Evolutionary conservation across 2,113 vertebrate species (phyloP).

Genomic region (Bujurquina vittata): DNA sequence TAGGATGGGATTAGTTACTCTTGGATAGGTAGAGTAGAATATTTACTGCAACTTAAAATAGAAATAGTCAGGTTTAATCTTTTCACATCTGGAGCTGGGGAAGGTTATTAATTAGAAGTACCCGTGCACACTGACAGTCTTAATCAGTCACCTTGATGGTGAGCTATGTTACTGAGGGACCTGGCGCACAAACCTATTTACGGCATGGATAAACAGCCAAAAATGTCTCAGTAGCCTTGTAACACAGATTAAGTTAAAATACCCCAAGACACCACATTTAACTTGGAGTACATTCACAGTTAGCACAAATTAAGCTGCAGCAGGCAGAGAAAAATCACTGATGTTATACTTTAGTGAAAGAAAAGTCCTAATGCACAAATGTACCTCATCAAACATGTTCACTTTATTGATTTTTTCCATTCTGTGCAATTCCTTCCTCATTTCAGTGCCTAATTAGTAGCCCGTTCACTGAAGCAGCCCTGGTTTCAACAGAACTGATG

Average conservation of each 20-base stretch:
- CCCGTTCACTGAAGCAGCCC: background rate
- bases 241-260: background rate
- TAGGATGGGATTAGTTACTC: background rate
- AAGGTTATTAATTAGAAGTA: conserved; percentile 8
- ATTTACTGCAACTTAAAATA: background rate
- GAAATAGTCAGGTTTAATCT: background rate
- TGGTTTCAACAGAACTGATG: background rate
- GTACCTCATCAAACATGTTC: background rate
- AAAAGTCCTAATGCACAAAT: background rate
- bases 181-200: background rate
- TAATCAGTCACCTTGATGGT: conserved; percentile 6
- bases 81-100: background rate
- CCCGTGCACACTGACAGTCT: background rate
- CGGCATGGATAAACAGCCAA: background rate
- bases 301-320: background rate
- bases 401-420: background rate
- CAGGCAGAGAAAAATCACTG: background rate
- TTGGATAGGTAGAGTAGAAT: background rate
- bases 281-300: background rate
- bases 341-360: background rate
- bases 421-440: background rate
- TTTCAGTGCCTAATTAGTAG: background rate
- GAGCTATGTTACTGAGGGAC: background rate
- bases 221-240: rapidly evolving
- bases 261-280: background rate